Base-by-base conservation (phyloP, 2,888 invertebrate species). In the Atethmia centrago region DNA sequence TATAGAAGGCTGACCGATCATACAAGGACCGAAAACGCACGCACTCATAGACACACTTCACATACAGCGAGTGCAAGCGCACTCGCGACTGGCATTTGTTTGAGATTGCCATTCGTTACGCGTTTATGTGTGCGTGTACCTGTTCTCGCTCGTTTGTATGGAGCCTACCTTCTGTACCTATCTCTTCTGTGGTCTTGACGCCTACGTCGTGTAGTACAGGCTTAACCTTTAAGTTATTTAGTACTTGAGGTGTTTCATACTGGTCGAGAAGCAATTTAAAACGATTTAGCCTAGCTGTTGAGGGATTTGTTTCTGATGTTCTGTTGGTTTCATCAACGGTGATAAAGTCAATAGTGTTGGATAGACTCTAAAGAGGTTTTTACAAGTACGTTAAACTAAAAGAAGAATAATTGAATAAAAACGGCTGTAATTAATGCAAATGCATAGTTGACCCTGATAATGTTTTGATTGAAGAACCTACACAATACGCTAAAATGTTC, bases 211-310 rank as follows among this genome's bases (percentile, higher is more conserved):
- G 72, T 84, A 73, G 55, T 75, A 75, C 79, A 69, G 62, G 74
- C 64, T 86, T 83, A 87, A 86, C 87, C 86, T 87, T 85, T 83
- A 83, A 75, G 83, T 81, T 82, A 86, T 84, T 85, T 82, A 78
- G 79, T 86, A 68, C 67, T 79, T 67, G 45, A 85, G 73, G 68
- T 42, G 71, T 63, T 84, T 84, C 56, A 80, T 62, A 80, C 51
- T 67, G 67, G 14, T 53, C 14, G 47, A 51, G 40, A 7, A 56
- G 49, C 58, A 25, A 79, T 83, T 78, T 79, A 74, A 74, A 56
- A 63, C 45, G 25, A 78, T 74, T 80, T 75, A 71, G 28, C 45
- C 53, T 7, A 67, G 49, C 36, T 40, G 36, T 63, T 66, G 19
- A 4, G 21, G 19, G 21, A 63, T 66, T 53, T 65, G 36, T 74